These are phyloP conservation scores for Falco concolor DNA, from an alignment of 2,797 vertebrate genomes.

Conservation along the genomic window DNA sequence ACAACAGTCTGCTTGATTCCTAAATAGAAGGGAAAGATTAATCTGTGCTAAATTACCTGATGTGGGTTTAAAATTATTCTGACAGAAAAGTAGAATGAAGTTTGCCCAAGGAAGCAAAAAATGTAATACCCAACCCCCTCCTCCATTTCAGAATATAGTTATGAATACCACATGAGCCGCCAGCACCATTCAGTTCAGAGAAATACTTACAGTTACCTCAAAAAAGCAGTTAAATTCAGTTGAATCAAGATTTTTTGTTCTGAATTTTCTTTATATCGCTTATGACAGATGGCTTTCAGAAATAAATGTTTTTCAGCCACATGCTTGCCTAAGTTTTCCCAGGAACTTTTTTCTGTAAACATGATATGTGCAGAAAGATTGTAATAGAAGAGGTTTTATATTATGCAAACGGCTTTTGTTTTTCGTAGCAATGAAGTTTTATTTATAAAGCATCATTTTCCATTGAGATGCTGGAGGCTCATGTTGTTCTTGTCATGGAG, in stretches of 20 bases:
- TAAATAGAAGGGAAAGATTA: constrained; percentile 57
- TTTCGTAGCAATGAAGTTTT: background rate
- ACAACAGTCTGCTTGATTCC: constrained; percentile 31
- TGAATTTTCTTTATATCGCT: constrained; percentile 38
- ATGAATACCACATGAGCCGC: constrained; percentile 38
- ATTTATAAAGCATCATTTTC: background rate
- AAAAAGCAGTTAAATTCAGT: constrained; percentile 2
- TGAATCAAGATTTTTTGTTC: constrained; percentile 34
- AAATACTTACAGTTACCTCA: constrained; percentile 36
- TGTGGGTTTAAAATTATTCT: constrained; percentile 58
- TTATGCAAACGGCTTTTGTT: constrained; percentile 2
- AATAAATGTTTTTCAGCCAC: constrained; percentile 24
- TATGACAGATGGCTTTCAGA: constrained; percentile 46
- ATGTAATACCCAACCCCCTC: background rate
- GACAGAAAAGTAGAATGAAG: constrained; percentile 64
- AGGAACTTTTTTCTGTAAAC: background rate
- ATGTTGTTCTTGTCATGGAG: background rate
- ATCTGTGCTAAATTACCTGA: constrained; percentile 64
- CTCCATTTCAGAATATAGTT: constrained; percentile 27
- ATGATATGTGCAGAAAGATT: background rate
- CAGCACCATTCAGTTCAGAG: background rate
- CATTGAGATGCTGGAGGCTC: background rate
- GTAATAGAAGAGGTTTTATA: background rate
- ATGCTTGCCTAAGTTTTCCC: constrained; percentile 8
- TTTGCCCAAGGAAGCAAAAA: constrained; percentile 64